These are phyloP conservation scores for Bathynomus jamesi DNA, from an alignment of 1,140 invertebrate genomes.

Conservation along the genomic window DNA sequence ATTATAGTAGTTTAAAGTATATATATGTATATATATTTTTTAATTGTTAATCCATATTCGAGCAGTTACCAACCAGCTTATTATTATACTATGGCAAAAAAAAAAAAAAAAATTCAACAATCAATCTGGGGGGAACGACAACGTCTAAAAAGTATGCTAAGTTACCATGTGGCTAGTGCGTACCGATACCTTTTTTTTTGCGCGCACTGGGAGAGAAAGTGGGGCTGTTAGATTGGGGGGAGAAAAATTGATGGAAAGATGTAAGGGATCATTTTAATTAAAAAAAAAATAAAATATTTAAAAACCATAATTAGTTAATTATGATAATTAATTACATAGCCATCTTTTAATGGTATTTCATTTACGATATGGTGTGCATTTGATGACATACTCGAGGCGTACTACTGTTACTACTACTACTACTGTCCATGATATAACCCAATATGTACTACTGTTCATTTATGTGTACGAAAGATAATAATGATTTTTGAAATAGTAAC, in stretches of 20 bases:
- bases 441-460: no score
- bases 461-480: no score
- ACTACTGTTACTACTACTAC: no score
- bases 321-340: no score
- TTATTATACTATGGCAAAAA: not conserved
- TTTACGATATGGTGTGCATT: no score
- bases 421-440: no score
- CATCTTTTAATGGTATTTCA: no score
- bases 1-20: not conserved
- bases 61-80: not conserved
- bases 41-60: not conserved
- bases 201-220: conserved; percentile 37
- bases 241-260: not conserved
- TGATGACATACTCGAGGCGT: no score
- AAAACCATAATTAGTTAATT: no score
- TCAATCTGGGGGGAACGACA: conserved; percentile 27
- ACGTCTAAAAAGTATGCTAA: conserved; percentile 33
- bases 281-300: no score
- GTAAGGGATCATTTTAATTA: not conserved
- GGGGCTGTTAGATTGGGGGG: conserved; percentile 32
- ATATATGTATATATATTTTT: not conserved
- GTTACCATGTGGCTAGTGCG: conserved; percentile 34
- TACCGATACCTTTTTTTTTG: conserved; percentile 38
- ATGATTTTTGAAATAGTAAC: no score
- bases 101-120: not conserved